A percentile compares a stretch with the other conserved stretches of the same genome.
Evolutionary conservation across 1,140 invertebrate genomes (phyloP).

Genomic region (Phocides pigmalion): DNA sequence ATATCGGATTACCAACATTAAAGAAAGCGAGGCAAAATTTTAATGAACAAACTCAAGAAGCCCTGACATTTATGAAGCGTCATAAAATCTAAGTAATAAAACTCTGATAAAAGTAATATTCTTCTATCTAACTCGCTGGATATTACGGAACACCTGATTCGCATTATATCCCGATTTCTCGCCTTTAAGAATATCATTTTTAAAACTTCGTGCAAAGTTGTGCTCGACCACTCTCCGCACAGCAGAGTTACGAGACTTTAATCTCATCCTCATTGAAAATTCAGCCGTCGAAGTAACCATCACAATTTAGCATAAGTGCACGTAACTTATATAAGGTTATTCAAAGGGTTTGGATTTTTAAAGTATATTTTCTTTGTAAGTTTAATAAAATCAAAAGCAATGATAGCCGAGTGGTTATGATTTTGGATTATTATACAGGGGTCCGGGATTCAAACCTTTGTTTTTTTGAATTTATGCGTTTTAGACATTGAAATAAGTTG

Average conservation of each 20-base stretch:
- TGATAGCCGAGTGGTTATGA: no score
- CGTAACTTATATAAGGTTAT: no score
- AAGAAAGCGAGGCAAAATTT: no score
- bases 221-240: slow-evolving; percentile 7
- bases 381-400: no score
- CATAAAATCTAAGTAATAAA: not conserved
- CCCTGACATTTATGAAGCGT: not conserved
- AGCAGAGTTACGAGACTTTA: slow-evolving; percentile 26
- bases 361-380: no score
- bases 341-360: no score
- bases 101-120: not conserved
- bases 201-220: slow-evolving; percentile 9
- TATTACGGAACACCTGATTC: slow-evolving; percentile 4
- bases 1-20: no score
- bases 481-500: no score
- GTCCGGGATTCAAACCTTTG: no score
- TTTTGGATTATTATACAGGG: no score
- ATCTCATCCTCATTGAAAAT: slow-evolving; percentile 26
- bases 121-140: not conserved
- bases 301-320: slow-evolving; percentile 1
- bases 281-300: slow-evolving; percentile 16
- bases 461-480: no score
- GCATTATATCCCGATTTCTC: slow-evolving; percentile 17
- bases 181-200: slow-evolving; percentile 17
- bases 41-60: no score